Conservation (phyloP, 2,888 invertebrate genomes). For the Netelia virgata region DNA sequence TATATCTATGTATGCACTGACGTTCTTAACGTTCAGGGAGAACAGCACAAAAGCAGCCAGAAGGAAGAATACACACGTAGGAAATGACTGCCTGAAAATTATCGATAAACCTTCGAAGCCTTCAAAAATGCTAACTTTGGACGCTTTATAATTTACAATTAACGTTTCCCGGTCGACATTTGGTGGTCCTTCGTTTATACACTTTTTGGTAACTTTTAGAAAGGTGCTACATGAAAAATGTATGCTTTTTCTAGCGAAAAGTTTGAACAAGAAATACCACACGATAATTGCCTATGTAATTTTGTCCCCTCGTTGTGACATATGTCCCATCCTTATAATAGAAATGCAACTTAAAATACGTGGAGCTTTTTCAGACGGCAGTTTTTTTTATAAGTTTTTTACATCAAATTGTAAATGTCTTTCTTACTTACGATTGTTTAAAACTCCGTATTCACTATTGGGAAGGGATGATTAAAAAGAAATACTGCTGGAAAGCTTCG, state of each 20-base stretch:
- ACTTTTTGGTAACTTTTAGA: no score
- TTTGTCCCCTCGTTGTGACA: slow-evolving; percentile 13
- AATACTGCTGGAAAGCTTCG: neutral
- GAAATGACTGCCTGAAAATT: no score
- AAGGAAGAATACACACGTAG: no score
- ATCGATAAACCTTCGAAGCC: no score
- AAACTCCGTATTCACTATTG: neutral
- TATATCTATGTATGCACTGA: neutral
- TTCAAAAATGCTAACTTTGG: no score
- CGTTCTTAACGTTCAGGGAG: neutral
- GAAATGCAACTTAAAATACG: neutral
- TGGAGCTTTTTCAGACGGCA: neutral
- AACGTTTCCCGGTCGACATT: no score
- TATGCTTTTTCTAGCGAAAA: no score
- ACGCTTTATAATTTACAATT: no score
- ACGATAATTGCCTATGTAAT: neutral
- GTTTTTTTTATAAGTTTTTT: neutral
- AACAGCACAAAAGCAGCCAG: neutral
- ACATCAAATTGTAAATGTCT: neutral
- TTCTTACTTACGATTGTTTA: neutral
- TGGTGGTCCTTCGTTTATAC: no score
- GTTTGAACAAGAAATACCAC: no score
- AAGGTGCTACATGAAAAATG: no score
- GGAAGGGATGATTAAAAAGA: neutral
- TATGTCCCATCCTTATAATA: slow-evolving; percentile 34